Conservation (phyloP, 2,797 vertebrate genomes). For the Pelodytes ibericus region DNA sequence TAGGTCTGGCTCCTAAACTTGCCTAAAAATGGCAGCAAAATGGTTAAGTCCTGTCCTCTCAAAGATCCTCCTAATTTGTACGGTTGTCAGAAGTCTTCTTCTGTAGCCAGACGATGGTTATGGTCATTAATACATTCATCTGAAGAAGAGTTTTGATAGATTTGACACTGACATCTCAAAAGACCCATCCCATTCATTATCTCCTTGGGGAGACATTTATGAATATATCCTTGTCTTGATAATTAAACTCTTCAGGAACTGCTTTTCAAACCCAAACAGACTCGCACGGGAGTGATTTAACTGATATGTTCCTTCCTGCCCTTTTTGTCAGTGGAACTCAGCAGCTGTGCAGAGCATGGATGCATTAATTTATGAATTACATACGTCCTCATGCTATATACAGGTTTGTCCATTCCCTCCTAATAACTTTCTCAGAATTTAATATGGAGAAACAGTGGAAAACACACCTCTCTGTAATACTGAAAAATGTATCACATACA, state of each 20-base stretch:
- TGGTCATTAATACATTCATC: background rate
- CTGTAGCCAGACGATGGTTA: background rate
- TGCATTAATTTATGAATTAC: background rate
- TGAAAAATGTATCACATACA: no score
- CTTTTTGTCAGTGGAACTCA: conserved; percentile 77
- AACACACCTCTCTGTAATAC: no score
- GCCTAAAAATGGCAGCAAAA: background rate
- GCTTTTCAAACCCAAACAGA: conserved; percentile 67
- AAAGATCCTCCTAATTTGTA: background rate
- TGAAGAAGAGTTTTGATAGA: background rate
- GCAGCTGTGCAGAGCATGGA: conserved; percentile 43
- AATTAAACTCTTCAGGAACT: conserved; percentile 36
- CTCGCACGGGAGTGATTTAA: conserved; percentile 57
- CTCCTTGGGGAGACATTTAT: background rate
- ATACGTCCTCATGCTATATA: background rate
- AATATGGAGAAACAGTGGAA: no score
- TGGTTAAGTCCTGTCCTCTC: background rate
- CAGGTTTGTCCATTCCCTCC: background rate
- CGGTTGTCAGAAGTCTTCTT: background rate
- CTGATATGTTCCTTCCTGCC: conserved; percentile 72
- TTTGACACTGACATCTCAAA: background rate
- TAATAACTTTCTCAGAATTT: no score
- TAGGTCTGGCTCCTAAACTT: background rate
- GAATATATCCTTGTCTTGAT: background rate
- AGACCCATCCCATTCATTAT: background rate